Conservation (phyloP, 2,797 vertebrate genomes). For the Poecilia picta region DNA sequence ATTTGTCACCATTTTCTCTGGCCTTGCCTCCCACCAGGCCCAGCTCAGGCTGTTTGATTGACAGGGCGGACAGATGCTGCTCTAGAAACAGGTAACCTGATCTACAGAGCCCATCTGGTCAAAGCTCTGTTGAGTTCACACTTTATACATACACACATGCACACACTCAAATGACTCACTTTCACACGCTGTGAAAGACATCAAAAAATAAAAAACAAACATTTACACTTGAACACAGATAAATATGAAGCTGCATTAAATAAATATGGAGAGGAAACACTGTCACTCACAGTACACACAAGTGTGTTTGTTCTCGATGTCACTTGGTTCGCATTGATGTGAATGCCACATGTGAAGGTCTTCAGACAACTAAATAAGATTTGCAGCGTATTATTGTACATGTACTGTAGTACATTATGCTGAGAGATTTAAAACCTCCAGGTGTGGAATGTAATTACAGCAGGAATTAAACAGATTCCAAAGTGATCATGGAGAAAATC, state of each 20-base stretch:
- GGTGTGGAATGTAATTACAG: not conserved
- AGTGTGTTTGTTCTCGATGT: conserved; percentile 7
- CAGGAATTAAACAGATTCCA: not conserved
- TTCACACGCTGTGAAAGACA: conserved; percentile 19
- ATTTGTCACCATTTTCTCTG: conserved; percentile 1
- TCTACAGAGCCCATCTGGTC: conserved; percentile 75
- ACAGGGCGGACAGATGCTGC: conserved; percentile 75
- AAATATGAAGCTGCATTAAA: conserved; percentile 56
- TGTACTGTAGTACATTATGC: not conserved
- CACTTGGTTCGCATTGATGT: not conserved
- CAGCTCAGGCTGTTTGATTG: conserved; percentile 54
- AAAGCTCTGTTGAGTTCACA: conserved; percentile 72
- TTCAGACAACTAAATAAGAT: not conserved
- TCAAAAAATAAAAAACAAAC: conserved; percentile 25
- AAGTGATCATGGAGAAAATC: not conserved
- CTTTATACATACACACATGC: conserved; percentile 36
- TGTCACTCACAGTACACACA: conserved; percentile 52
- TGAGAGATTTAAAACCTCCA: not conserved
- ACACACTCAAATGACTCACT: conserved; percentile 35
- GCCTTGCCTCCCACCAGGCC: conserved; percentile 21
- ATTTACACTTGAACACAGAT: conserved; percentile 28
- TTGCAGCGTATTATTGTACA: not conserved
- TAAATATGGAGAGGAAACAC: conserved; percentile 64
- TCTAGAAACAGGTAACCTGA: conserved; percentile 75
- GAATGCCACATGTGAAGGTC: not conserved